Conservation (phyloP, 2,797 vertebrate species). For the Leptatherina wallacei region DNA sequence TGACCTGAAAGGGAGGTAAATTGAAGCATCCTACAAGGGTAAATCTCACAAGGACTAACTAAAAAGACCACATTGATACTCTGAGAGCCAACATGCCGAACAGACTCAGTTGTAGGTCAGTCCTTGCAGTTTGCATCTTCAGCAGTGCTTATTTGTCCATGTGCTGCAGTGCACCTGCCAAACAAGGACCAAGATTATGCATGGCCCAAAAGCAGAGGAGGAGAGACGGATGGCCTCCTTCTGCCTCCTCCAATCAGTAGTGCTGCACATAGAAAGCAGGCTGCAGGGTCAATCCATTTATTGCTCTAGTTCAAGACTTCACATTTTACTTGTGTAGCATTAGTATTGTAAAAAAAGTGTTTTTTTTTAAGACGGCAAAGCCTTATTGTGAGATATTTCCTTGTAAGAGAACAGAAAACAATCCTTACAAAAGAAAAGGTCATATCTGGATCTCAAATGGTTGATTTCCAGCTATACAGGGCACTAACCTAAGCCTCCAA, state of each 20-base stretch:
- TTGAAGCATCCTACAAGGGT: neutral
- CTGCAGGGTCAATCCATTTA: conserved; percentile 9
- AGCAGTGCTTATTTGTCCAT: neutral
- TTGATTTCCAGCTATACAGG: conserved; percentile 44
- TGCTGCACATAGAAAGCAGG: conserved; percentile 1
- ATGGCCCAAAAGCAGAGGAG: conserved; percentile 25
- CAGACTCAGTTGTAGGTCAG: conserved; percentile 34
- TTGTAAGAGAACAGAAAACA: conserved; percentile 16
- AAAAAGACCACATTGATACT: neutral
- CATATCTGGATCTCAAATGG: conserved; percentile 24
- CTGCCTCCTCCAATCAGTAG: conserved; percentile 66
- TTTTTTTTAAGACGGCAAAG: neutral
- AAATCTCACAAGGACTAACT: neutral
- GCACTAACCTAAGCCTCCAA: neutral
- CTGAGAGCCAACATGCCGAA: neutral
- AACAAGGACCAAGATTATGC: conserved; percentile 28
- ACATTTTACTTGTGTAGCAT: neutral
- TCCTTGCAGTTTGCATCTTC: conserved; percentile 1
- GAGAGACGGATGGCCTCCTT: conserved; percentile 58
- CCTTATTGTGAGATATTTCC: neutral
- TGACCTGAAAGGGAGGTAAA: neutral
- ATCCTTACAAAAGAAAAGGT: conserved; percentile 11
- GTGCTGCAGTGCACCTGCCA: conserved; percentile 39
- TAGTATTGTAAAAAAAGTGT: neutral
- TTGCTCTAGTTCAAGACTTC: neutral